Evolutionary conservation across 1,140 invertebrate genomes (phyloP), one percentile per base, ranked within the genome.

Genomic region (Bursaphelenchus mucronatus): DNA sequence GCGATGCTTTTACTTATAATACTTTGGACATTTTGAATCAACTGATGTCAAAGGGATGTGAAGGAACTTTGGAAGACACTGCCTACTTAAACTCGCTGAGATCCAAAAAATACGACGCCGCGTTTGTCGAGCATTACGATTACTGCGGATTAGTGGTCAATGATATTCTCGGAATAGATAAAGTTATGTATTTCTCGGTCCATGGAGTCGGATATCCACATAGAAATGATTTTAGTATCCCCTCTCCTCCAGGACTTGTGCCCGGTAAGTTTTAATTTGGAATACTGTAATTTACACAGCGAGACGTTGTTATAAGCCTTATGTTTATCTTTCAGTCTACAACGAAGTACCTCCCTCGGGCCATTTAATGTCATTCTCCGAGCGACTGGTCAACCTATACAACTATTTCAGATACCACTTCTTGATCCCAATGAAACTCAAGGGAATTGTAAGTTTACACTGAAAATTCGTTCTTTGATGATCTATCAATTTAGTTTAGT

Each of bases 61-160:
- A 59, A 1, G 13, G 2, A 59, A 44, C 57, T 1, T 11, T 59
- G 5, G 13, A 44, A 45, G n/a, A 39, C 40, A 39, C 58, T 2
- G 11, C 1, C 41, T 17, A 50, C 17, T 3, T 70, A 30, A 39
- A 51, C 13, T 8, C 19, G 4, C 63, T 70, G 11, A 52, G 21
- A 41, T 39, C 58, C n/a, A 40, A 55, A 46, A 40, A 52, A 13
- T 70, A 70, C 52, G 54, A 74, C 53, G 53, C 73, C 19, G 69
- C 43, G 17, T 68, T 70, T 41, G 40, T 70, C 43, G 69, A 70
- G 45, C 43, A 52, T 39, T 55, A 64, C 30, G 69, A 70, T 49
- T 17, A 4, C 1, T 72, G 70, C 41, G 21, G 64, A 17, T 58
- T 70, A 19, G 15, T 54, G 9, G 17, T 74, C 17, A 68, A 68